Evolutionary conservation across 1,140 invertebrate genomes (phyloP), one percentile per base, ranked within the genome.

Genomic region (Drosophila sp.): DNA sequence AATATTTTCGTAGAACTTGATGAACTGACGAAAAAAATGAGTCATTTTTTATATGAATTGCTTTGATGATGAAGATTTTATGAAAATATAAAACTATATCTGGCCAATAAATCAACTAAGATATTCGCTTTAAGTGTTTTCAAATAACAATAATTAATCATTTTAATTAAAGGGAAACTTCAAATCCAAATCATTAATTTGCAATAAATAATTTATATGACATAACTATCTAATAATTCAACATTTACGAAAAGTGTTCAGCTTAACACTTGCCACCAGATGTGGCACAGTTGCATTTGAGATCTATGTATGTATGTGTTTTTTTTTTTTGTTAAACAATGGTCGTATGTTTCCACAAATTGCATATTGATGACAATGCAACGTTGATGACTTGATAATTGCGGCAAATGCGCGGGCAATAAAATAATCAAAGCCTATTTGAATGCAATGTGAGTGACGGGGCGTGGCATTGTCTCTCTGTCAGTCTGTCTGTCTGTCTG

Each of bases 341-440:
- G 6, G 16, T 59, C 63, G 69, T 58, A 43, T 70, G 59, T 59
- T 66, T 56, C 8, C 41, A 87, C 82, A 89, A 86, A 89, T 86
- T 76, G 70, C 72, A 72, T 69, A 82, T 86, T 90, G 78, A 90
- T 82, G 86, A 79, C 87, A 90, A 90, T 90, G 76, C 82, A 79
- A 76, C 70, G 81, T 90, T 90, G 86, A 90, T 90, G 81, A 90
- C 78, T 82, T 78, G 86, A 90, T 90, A 90, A 90, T 90, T 90
- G 81, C 79, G 62, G 79, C 87, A 87, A 82, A 89, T 89, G 83
- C 84, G 84, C 84, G 83, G 32, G 84, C 83, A 74, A 89, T 89
- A 89, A 89, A 89, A 89, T 89, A 89, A 89, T 89, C 83, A 89
- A 89, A 89, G 76, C 76, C 79, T 73, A 89, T 87, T 82, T 82